Percentiles rank a stretch among this genome's conserved stretches.
phyloP scores from a whole-genome alignment of 2,797 vertebrate genomes.

The Spheniscus humboldti region DNA sequence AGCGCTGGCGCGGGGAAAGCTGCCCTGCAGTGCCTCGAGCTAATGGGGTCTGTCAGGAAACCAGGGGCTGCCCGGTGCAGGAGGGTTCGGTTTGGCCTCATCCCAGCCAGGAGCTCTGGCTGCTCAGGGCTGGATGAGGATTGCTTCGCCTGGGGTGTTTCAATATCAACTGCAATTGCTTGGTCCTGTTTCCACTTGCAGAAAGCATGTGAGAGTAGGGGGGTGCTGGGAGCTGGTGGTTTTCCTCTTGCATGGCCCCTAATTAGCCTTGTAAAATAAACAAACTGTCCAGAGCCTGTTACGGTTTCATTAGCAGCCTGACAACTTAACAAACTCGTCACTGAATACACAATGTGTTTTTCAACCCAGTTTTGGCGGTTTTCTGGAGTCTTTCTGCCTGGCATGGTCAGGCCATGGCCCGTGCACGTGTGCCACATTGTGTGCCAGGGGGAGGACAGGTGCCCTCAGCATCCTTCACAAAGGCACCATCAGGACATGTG shows the following conservation, averaged over 20 bases:
- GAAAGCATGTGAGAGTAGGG: neutral
- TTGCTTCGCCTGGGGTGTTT: fast-evolving
- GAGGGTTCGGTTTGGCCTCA: fast-evolving
- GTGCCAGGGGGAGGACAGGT: neutral
- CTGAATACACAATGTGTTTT: neutral
- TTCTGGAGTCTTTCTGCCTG: neutral
- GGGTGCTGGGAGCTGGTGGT: neutral
- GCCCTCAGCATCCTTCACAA: neutral
- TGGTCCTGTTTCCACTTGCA: neutral
- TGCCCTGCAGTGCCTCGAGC: fast-evolving
- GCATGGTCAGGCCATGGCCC: fast-evolving
- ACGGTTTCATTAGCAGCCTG: neutral
- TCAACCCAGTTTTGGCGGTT: fast-evolving
- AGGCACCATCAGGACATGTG: neutral
- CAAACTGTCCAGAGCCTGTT: neutral
- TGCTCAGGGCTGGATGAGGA: neutral
- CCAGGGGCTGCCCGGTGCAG: neutral
- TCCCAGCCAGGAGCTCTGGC: fast-evolving
- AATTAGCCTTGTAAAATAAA: neutral
- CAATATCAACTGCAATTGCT: fast-evolving
- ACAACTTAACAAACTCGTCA: neutral
- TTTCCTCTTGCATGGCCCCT: neutral
- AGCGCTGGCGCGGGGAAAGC: fast-evolving
- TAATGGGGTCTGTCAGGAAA: fast-evolving
- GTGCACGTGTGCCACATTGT: fast-evolving